These are phyloP conservation scores for Blastobasis lacticolella DNA, from an alignment of 2,888 invertebrate species.

Conservation along the genomic window DNA sequence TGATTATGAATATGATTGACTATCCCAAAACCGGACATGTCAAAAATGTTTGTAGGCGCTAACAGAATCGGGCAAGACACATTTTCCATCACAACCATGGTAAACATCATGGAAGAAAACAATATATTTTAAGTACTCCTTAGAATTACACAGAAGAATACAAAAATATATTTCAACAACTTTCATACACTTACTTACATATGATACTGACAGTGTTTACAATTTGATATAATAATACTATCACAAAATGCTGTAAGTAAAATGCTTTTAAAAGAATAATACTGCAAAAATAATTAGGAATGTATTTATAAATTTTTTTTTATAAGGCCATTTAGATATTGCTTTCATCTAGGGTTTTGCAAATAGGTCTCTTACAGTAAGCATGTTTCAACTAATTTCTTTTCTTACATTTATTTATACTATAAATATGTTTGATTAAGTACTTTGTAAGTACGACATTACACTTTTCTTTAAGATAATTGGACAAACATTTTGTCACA, in stretches of 20 bases:
- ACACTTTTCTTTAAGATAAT: constrained; percentile 1
- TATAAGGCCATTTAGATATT: constrained; percentile 3
- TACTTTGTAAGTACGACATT: constrained; percentile 59
- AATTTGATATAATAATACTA: constrained; percentile 1
- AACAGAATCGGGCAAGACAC: too few relatives aligned
- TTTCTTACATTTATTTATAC: constrained; percentile 7
- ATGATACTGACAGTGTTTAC: too few relatives aligned
- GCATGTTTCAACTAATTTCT: neutral
- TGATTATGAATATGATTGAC: too few relatives aligned
- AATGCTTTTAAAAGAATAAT: constrained; percentile 44
- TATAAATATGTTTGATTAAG: constrained; percentile 27
- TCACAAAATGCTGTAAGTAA: neutral
- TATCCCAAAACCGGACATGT: too few relatives aligned
- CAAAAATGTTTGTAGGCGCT: too few relatives aligned
- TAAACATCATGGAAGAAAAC: neutral
- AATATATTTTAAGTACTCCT: too few relatives aligned
- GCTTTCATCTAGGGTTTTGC: neutral
- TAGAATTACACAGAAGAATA: too few relatives aligned
- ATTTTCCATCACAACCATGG: too few relatives aligned
- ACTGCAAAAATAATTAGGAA: constrained; percentile 32
- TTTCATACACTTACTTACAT: neutral
- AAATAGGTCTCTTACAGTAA: neutral
- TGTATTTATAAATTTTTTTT: constrained; percentile 22
- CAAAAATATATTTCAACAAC: neutral
- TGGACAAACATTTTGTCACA: neutral